Evolutionary conservation across 2,113 vertebrate species (phyloP), one percentile per base, ranked within the genome.

Genomic region (Phoxinus phoxinus): DNA sequence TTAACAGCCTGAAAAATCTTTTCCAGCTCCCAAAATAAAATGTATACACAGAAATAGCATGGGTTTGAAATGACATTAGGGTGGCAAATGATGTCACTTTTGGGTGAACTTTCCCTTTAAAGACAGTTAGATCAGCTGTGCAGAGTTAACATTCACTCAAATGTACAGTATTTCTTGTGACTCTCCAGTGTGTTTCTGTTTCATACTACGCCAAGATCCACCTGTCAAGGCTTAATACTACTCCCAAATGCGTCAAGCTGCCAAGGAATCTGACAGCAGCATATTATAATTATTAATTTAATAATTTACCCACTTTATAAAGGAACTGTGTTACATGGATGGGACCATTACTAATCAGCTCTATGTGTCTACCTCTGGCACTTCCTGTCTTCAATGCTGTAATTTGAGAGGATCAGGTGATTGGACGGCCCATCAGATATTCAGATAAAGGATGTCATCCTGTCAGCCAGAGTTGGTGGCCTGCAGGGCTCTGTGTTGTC

Each of bases 381-480:
- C 63, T 86, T 88, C 69, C 81, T 59, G 37, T 86, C 69, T 85
- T 51, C 27, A 75, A 23, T 35, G 41, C 58, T 85, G 65, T 56
- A 83, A 21, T 58, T 13, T 81, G 71, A 89, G 51, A 46, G 37
- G 27, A 85, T 75, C 59, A 73, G 63, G 82, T 85, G 73, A 74
- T 65, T 85, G 84, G 63, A 65, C 46, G 46, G 41, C 17, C 80
- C 79, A 73, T 85, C 53, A 85, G 84, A 83, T 85, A 88, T 88
- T 83, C 84, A 53, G 83, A 63, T 87, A 87, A 82, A 59, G 73
- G 59, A 30, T 46, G 61, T 83, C 61, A 81, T 80, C 35, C 44
- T 85, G 84, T 88, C 84, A 73, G 51, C 48, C 83, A 21, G 72
- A 85, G 72, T 84, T 76, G 27, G 30, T 35, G 56, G 67, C 21